These are phyloP conservation scores for Vireo altiloquus DNA, from an alignment of 2,113 vertebrate species.

Conservation along the genomic window DNA sequence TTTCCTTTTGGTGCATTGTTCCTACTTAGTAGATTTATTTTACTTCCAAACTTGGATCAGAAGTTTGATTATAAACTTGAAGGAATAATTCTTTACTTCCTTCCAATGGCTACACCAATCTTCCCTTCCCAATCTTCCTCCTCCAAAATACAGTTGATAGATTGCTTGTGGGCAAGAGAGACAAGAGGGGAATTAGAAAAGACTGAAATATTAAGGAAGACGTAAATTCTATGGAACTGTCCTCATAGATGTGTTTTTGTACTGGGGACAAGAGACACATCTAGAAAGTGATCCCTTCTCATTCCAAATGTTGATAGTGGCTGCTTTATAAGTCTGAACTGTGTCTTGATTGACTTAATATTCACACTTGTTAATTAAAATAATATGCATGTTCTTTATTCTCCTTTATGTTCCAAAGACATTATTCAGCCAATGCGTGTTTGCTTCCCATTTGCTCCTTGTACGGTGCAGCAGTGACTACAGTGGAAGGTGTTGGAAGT, in stretches of 20 bases:
- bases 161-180: neutral
- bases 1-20: neutral
- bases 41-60: neutral
- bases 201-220: neutral
- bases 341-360: neutral
- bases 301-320: neutral
- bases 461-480: slow-evolving; percentile 76
- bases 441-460: slow-evolving; percentile 81
- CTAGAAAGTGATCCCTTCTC: neutral
- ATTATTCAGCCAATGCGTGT: slow-evolving; percentile 79
- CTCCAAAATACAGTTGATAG: neutral
- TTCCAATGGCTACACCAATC: neutral
- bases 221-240: neutral
- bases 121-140: neutral
- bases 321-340: neutral
- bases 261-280: neutral
- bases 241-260: neutral
- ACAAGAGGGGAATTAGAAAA: neutral
- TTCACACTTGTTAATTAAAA: neutral
- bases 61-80: neutral
- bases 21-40: neutral
- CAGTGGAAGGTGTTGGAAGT: slow-evolving; percentile 83
- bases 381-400: neutral
- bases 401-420: slow-evolving; percentile 60
- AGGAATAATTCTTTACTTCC: neutral